These are phyloP conservation scores for Pangasius krempfi DNA, from an alignment of 2,797 vertebrate genomes.

Conservation along the genomic window DNA sequence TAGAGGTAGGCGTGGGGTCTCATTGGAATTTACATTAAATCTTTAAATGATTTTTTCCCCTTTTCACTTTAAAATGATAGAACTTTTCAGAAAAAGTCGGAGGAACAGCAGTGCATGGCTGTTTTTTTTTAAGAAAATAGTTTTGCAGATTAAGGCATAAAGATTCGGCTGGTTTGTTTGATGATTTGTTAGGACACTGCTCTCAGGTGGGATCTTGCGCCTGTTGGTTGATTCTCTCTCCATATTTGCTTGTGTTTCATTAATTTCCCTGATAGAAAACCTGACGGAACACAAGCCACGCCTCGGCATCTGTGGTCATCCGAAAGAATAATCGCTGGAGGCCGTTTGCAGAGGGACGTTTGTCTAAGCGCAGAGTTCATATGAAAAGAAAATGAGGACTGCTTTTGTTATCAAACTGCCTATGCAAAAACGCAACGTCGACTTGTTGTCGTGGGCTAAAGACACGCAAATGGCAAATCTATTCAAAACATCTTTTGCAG, in stretches of 20 bases:
- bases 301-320: not conserved
- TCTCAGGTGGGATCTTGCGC: not conserved
- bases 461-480: constrained; percentile 26
- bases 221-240: not conserved
- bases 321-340: not conserved
- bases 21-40: not conserved
- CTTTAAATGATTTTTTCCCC: not conserved
- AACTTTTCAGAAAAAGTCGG: not conserved
- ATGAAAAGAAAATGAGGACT: constrained; percentile 31
- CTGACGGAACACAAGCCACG: not conserved
- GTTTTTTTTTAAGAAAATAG: not conserved
- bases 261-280: not conserved
- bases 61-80: not conserved
- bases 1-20: not conserved
- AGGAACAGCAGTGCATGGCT: not conserved
- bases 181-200: not conserved
- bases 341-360: constrained; percentile 1
- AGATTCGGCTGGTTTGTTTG: not conserved
- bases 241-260: not conserved
- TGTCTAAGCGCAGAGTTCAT: constrained; percentile 11
- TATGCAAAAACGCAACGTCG: constrained; percentile 44
- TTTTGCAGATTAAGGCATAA: not conserved
- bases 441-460: not conserved
- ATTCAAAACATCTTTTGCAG: constrained; percentile 23
- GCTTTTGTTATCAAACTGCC: constrained; percentile 27